Conservation (phyloP, 2,113 vertebrate genomes). For the Petaurus breviceps region DNA sequence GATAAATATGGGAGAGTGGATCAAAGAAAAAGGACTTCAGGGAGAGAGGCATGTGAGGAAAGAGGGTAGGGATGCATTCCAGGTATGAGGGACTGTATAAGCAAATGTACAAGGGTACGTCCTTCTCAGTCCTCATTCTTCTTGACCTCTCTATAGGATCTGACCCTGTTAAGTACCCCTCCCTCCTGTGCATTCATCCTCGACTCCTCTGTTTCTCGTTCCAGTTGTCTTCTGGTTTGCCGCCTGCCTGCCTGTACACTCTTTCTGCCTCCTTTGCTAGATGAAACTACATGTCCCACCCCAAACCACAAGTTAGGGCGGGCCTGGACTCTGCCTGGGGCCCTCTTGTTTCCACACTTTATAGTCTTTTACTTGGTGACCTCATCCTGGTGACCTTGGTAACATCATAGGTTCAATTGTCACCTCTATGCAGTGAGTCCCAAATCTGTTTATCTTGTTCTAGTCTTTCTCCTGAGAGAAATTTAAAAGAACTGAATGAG, state of each 20-base stretch:
- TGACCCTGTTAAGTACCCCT: not conserved
- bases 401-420: not conserved
- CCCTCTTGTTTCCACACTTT: not conserved
- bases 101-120: not conserved
- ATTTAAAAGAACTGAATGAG: not conserved
- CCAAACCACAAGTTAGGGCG: not conserved
- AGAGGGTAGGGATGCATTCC: not conserved
- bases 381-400: not conserved
- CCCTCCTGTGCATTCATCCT: not conserved
- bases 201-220: not conserved
- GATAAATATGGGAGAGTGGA: not conserved
- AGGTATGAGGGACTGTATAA: not conserved
- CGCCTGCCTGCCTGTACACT: not conserved
- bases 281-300: not conserved
- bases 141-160: not conserved
- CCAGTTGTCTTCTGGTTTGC: not conserved
- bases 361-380: not conserved
- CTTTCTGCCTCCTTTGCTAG: not conserved
- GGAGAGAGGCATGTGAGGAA: not conserved
- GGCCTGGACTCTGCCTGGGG: not conserved
- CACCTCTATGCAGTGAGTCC: not conserved
- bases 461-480: not conserved
- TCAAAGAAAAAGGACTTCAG: not conserved
- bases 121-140: not conserved
- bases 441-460: not conserved